Percentiles rank a stretch among this genome's conserved stretches.
phyloP scores from a whole-genome alignment of 2,113 vertebrate genomes.

The Oxyura jamaicensis region DNA sequence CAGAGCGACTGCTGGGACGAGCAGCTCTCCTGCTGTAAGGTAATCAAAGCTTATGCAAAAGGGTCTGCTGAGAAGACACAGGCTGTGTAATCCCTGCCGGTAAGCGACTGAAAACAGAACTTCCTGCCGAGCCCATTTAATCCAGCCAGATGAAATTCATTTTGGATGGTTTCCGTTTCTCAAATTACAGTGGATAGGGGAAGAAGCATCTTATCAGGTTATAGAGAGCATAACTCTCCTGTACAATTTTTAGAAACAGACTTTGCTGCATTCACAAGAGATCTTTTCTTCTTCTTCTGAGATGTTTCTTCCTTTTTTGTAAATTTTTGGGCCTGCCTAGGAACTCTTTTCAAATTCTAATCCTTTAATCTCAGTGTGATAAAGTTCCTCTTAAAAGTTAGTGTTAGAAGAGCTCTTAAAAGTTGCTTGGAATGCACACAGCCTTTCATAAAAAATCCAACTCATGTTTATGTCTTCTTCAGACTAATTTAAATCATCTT shows the following conservation, averaged over 20 bases:
- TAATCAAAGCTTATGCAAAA: not conserved
- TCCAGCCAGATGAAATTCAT: not conserved
- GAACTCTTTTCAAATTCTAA: not conserved
- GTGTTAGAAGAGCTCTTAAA: not conserved
- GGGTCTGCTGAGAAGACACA: not conserved
- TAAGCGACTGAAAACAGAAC: not conserved
- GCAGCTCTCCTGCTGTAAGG: not conserved
- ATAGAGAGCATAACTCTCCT: not conserved
- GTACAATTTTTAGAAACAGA: not conserved
- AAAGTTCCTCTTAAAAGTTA: not conserved
- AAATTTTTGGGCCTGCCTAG: not conserved
- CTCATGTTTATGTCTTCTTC: not conserved
- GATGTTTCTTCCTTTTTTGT: constrained; percentile 11
- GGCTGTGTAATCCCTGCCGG: not conserved
- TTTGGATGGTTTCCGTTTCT: not conserved
- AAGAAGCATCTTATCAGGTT: not conserved
- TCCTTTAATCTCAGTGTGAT: constrained; percentile 9
- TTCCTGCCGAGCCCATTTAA: not conserved
- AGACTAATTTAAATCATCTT: not conserved
- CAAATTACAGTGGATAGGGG: not conserved
- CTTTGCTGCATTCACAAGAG: fast-evolving
- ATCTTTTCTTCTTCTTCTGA: not conserved
- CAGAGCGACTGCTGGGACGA: fast-evolving
- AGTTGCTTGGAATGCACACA: not conserved
- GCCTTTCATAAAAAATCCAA: not conserved